Base-by-base conservation (phyloP, 2,797 vertebrate genomes). In the Galago senegalensis region DNA sequence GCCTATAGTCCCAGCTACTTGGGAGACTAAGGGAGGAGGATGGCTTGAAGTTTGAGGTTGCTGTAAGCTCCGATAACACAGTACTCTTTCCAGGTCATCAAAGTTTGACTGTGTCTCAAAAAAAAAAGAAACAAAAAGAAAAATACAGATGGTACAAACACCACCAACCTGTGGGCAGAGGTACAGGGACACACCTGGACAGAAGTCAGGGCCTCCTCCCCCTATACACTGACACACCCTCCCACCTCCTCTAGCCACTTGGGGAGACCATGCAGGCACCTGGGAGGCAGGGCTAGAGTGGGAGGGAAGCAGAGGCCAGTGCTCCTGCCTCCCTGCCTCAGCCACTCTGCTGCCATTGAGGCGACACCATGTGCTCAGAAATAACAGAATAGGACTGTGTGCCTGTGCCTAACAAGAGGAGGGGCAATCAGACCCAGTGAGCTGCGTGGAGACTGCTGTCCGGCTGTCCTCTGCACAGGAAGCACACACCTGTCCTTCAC, bases 201-300 rank as follows among this genome's bases (percentile, higher is more conserved):
- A 34, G 10, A 4, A 18, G 46, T 11, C 40, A 1, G 14, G 16
- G 29, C 29, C 70, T 23, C 25, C 31, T 23, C 10, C 17, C 40
- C 0, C 60, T 29, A 12, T 8, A 14, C 0, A 1, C 18, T 13
- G 46, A 37, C 17, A 3, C 34, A 49, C 49, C 49, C 14, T 1
- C 17, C n/a, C 6, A 46, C 17, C n/a, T 14, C 46, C 10, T 23
- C n/a, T 9, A 37, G 31, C 3, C 18, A 58, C 43, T 43, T 1
- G 9, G 3, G 3, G 8, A 20, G 70, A 17, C n/a, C 4, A 13
- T 49, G 49, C 25, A 18, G 18, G 23, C n/a, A 60, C 21, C 49
- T 29, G 65, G 14, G 21, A 6, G 46, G 37, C n/a, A 2, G 10
- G 61, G n/a, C 3, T 34, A 9, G 72, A 10, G 14, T 25, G 20